Percentiles rank a stretch among this genome's conserved stretches.
These are phyloP conservation scores for Marmota monax DNA, from an alignment of 2,113 vertebrate species.

Conservation along the genomic window DNA sequence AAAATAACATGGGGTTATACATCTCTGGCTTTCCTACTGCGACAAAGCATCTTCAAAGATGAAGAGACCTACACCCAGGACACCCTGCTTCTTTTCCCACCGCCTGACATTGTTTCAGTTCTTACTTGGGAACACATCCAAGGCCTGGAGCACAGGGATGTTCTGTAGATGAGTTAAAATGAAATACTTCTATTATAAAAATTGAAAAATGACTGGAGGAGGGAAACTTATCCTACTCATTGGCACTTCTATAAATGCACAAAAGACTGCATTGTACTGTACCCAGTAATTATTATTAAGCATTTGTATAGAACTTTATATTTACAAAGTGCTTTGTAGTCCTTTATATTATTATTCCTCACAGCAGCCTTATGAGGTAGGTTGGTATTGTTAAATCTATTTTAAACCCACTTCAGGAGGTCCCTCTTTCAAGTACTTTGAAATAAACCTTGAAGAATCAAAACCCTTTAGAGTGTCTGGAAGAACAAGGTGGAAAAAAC, in stretches of 20 bases:
- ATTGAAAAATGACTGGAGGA: slow-evolving; percentile 56
- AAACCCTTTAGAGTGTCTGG: slow-evolving; percentile 76
- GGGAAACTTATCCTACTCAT: slow-evolving; percentile 56
- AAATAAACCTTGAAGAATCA: slow-evolving; percentile 82
- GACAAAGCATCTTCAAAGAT: slow-evolving; percentile 48
- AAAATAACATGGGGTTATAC: background rate
- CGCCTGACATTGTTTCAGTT: slow-evolving; percentile 72
- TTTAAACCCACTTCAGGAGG: slow-evolving; percentile 76
- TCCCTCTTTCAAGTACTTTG: slow-evolving; percentile 78
- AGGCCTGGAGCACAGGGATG: slow-evolving; percentile 38
- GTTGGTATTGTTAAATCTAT: slow-evolving; percentile 82
- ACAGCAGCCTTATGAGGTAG: slow-evolving; percentile 80
- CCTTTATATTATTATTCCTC: slow-evolving; percentile 78
- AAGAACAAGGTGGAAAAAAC: slow-evolving; percentile 77
- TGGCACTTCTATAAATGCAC: slow-evolving; percentile 50
- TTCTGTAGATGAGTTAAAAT: slow-evolving; percentile 73
- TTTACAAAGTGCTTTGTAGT: slow-evolving; percentile 81
- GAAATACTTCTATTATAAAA: slow-evolving; percentile 74
- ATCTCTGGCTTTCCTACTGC: slow-evolving; percentile 20
- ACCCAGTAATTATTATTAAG: slow-evolving; percentile 78
- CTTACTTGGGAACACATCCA: slow-evolving; percentile 61
- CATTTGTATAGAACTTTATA: slow-evolving; percentile 73
- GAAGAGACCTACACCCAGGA: slow-evolving; percentile 14
- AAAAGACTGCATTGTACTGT: slow-evolving; percentile 59
- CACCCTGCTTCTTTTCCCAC: slow-evolving; percentile 39